Evolutionary conservation across 1,140 invertebrate species (phyloP).

Genomic region (Plutomurus gul): DNA sequence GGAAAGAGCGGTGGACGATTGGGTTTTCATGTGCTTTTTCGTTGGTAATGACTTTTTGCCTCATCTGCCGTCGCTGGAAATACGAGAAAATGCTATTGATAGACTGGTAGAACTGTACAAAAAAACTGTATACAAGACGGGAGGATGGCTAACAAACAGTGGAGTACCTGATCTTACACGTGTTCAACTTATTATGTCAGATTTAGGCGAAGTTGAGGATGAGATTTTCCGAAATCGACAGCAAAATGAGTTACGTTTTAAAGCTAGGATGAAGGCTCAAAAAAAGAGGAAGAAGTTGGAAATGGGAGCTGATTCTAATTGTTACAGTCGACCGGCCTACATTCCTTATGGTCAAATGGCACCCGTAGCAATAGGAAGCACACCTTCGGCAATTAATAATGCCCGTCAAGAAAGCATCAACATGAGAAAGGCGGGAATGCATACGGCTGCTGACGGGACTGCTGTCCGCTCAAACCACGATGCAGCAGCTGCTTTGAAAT

Average conservation of each 20-base stretch:
- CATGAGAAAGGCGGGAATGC: constrained; percentile 56
- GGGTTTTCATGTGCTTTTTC: constrained; percentile 99
- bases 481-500: constrained; percentile 55
- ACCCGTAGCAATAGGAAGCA: constrained; percentile 61
- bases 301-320: constrained; percentile 56
- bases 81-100: constrained; percentile 97
- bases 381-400: constrained; percentile 53
- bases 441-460: constrained; percentile 35
- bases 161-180: constrained; percentile 89
- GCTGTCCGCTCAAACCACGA: constrained; percentile 52
- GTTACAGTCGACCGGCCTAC: constrained; percentile 69
- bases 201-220: constrained; percentile 93
- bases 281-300: constrained; percentile 60
- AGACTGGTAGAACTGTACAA: constrained; percentile 93
- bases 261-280: constrained; percentile 74
- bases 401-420: constrained; percentile 58
- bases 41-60: constrained; percentile 99
- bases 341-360: constrained; percentile 73
- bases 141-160: constrained; percentile 67
- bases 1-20: constrained; percentile 92
- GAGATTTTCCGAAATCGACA: constrained; percentile 95
- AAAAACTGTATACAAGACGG: constrained; percentile 89
- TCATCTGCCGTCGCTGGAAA: constrained; percentile 97
- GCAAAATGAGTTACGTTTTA: constrained; percentile 80
- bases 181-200: constrained; percentile 92